These are phyloP conservation scores for Hipparchia semele DNA, from an alignment of 2,888 invertebrate genomes.

Conservation along the genomic window DNA sequence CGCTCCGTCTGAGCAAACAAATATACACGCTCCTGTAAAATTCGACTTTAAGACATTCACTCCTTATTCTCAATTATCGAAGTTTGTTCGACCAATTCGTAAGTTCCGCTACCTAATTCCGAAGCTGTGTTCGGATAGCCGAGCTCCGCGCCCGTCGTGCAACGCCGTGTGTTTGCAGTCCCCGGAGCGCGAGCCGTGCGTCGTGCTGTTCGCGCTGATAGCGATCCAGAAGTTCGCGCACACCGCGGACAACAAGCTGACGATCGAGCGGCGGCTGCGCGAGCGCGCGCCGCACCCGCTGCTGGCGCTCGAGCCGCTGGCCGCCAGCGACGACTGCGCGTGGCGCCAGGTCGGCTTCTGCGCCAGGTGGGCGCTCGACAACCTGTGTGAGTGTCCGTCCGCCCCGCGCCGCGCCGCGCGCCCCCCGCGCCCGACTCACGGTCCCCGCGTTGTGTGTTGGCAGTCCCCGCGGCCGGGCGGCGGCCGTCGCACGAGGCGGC, in stretches of 20 bases:
- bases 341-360: slow-evolving; percentile 96
- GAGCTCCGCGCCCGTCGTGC: no score
- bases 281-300: slow-evolving; percentile 85
- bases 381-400: slow-evolving; percentile 83
- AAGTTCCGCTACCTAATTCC: no score
- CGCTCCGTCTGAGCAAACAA: no score
- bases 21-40: no score
- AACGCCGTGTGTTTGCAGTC: slow-evolving; percentile 45
- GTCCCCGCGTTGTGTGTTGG: slow-evolving; percentile 29
- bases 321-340: slow-evolving; percentile 84
- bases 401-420: no score
- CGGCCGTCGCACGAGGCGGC: slow-evolving; percentile 90
- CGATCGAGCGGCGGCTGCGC: slow-evolving; percentile 87
- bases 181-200: slow-evolving; percentile 84
- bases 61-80: no score
- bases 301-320: slow-evolving; percentile 86
- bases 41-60: no score
- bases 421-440: neutral
- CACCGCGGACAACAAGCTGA: slow-evolving; percentile 94
- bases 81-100: no score
- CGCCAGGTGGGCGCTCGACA: slow-evolving; percentile 96
- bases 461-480: slow-evolving; percentile 86
- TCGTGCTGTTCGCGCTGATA: slow-evolving; percentile 93
- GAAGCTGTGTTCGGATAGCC: no score
- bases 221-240: slow-evolving; percentile 97